Evolutionary conservation across 1,140 invertebrate species (phyloP).

Genomic region (Palaemon carinicauda): DNA sequence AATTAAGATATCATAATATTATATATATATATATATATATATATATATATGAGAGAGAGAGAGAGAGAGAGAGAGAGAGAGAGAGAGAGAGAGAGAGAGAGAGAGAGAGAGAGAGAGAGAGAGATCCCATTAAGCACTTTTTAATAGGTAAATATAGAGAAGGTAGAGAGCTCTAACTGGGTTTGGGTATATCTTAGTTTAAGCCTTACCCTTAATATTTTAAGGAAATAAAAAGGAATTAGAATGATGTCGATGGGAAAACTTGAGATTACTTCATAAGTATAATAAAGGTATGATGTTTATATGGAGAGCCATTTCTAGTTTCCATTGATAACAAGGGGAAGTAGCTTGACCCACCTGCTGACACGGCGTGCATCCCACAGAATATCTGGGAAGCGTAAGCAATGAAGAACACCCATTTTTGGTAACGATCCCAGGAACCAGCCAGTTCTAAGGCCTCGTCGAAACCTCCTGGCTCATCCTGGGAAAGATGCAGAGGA

Average conservation of each 20-base stretch:
- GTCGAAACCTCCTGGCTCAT: conserved; percentile 13
- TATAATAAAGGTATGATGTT: too few species aligned
- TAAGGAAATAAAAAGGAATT: too few species aligned
- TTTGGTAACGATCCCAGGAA: conserved; percentile 23
- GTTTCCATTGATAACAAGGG: too few species aligned
- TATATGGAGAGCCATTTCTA: too few species aligned
- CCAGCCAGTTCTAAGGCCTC: conserved; percentile 17
- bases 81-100: not conserved
- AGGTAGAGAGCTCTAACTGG: not conserved
- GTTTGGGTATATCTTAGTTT: too few species aligned
- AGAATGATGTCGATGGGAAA: too few species aligned
- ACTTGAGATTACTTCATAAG: too few species aligned
- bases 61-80: too few species aligned
- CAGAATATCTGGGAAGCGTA: conserved; percentile 26
- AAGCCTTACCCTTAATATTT: not conserved
- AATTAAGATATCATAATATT: too few species aligned
- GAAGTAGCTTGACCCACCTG: not conserved
- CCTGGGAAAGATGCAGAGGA: not conserved
- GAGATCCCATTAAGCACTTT: not conserved
- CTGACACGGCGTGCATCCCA: conserved; percentile 26
- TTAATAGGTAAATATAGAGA: not conserved
- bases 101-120: conserved; percentile 10
- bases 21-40: too few species aligned
- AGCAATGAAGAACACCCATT: conserved; percentile 25
- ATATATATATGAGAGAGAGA: too few species aligned